Conservation (phyloP, 2,888 invertebrate genomes). For the Nemurella pictetii region DNA sequence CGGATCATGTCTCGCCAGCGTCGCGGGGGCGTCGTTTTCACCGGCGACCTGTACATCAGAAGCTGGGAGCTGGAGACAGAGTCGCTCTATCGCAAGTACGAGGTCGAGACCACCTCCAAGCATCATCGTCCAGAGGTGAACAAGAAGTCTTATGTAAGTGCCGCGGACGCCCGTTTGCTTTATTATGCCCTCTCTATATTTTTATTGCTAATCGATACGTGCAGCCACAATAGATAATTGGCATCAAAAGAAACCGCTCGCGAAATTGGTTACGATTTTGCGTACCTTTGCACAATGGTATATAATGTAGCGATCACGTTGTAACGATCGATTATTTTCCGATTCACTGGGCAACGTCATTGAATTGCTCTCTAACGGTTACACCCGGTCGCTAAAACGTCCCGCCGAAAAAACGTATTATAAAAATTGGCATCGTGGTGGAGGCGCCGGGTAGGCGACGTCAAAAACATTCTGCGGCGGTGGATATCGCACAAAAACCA, state of each 20-base stretch:
- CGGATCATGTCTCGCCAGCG: conserved; percentile 56
- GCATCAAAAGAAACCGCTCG: not conserved
- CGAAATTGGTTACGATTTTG: not conserved
- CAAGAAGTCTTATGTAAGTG: conserved; percentile 22
- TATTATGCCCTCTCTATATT: no score
- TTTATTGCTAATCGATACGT: not conserved
- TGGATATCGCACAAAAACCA: not conserved
- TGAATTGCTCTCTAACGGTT: not conserved
- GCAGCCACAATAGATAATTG: not conserved
- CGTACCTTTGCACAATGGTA: not conserved
- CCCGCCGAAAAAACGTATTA: not conserved
- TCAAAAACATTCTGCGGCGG: not conserved
- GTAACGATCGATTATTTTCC: not conserved
- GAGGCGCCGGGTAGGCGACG: not conserved
- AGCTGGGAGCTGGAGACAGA: conserved; percentile 60
- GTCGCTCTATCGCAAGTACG: conserved; percentile 37
- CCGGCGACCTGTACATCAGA: conserved; percentile 57
- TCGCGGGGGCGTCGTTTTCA: conserved; percentile 54
- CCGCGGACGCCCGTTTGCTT: not conserved
- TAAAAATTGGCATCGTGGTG: not conserved
- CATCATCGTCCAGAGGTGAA: not conserved
- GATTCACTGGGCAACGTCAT: not conserved
- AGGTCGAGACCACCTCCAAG: not conserved
- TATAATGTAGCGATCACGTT: not conserved
- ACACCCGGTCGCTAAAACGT: not conserved